Percentiles rank a stretch among this genome's conserved stretches.
Conservation (phyloP, 2,888 invertebrate species). For the Latrodectus hesperus region DNA sequence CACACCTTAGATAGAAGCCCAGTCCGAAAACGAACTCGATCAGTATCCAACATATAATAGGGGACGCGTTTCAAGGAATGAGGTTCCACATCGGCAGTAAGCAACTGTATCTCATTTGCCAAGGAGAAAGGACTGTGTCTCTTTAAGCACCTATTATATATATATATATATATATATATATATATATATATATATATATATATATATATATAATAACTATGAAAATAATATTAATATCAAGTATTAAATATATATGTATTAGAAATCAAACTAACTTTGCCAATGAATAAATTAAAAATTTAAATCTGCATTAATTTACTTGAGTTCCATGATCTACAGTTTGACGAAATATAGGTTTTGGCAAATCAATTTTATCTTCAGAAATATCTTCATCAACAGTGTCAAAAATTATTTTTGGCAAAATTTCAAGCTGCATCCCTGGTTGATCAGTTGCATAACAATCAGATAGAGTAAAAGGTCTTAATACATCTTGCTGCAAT, state of each 20-base stretch:
- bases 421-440: constrained; percentile 58
- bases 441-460: constrained; percentile 45
- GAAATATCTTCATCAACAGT: constrained; percentile 29
- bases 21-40: too few species aligned
- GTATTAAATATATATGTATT: not conserved
- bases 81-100: too few species aligned
- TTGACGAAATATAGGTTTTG: constrained; percentile 46
- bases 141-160: too few species aligned
- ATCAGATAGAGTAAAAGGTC: constrained; percentile 25
- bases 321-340: constrained; percentile 45
- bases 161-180: too few species aligned
- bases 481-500: constrained; percentile 25
- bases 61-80: too few species aligned
- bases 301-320: constrained; percentile 5
- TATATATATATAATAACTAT: too few species aligned
- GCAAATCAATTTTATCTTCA: constrained; percentile 44
- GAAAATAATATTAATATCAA: not conserved
- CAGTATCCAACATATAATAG: too few species aligned
- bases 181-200: too few species aligned
- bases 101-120: not conserved
- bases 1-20: too few species aligned
- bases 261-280: not conserved
- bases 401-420: constrained; percentile 56
- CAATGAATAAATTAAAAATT: not conserved
- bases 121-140: too few species aligned